Evolutionary conservation across 2,113 vertebrate genomes (phyloP).

Genomic region (Ellobius talpinus): DNA sequence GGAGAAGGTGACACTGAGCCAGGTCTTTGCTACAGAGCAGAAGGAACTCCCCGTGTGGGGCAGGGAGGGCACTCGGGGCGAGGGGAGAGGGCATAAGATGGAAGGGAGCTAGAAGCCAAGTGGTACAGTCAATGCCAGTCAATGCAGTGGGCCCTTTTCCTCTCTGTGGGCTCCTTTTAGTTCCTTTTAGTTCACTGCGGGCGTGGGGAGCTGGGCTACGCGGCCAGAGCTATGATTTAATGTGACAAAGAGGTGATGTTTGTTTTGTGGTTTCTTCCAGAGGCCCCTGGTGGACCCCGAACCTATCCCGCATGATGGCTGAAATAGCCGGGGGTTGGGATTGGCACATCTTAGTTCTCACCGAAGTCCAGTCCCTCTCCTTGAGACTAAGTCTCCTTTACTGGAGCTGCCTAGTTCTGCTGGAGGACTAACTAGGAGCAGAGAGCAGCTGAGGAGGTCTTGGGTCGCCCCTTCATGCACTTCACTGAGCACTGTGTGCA

Average conservation of each 20-base stretch:
- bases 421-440: background rate
- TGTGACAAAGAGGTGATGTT: background rate
- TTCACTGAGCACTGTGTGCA: background rate
- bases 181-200: background rate
- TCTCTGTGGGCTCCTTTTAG: background rate
- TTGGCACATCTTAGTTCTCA: background rate
- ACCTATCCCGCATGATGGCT: background rate
- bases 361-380: background rate
- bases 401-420: background rate
- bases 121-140: too few species aligned
- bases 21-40: background rate
- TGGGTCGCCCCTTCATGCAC: background rate
- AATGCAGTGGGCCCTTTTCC: background rate
- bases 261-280: background rate
- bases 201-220: background rate
- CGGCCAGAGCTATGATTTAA: background rate
- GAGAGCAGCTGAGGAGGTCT: background rate
- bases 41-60: background rate
- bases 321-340: background rate
- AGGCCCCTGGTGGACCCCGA: background rate
- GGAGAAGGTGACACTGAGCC: background rate
- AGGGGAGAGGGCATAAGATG: background rate
- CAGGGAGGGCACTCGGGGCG: background rate
- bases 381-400: background rate
- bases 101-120: background rate